phyloP scores from a whole-genome alignment of 1,140 invertebrate genomes.

The Latrodectus geometricus region DNA sequence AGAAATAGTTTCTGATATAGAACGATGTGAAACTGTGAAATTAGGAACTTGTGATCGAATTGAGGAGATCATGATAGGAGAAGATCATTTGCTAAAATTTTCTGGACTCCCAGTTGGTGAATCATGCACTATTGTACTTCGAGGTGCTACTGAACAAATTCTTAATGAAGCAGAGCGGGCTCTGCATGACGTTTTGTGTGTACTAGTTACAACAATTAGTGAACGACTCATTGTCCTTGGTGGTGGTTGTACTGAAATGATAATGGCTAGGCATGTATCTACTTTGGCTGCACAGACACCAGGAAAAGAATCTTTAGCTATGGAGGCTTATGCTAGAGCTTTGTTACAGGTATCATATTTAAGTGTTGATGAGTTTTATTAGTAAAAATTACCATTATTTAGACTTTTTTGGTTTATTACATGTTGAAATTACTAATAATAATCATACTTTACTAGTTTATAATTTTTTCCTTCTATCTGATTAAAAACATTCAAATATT shows the following conservation, averaged over 20 bases:
- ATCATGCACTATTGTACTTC: slow-evolving; percentile 96
- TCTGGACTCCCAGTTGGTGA: slow-evolving; percentile 94
- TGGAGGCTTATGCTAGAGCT: slow-evolving; percentile 95
- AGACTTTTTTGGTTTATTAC: background rate
- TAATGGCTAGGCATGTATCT: slow-evolving; percentile 94
- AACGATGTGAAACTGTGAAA: slow-evolving; percentile 90
- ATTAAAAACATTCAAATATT: too few relatives aligned
- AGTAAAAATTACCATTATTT: background rate
- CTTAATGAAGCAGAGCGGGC: slow-evolving; percentile 98
- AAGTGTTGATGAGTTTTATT: background rate
- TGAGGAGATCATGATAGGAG: slow-evolving; percentile 98
- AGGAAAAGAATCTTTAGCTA: slow-evolving; percentile 97
- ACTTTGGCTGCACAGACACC: slow-evolving; percentile 87
- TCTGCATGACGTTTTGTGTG: slow-evolving; percentile 97
- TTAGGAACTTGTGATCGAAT: slow-evolving; percentile 95
- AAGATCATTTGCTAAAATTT: slow-evolving; percentile 95
- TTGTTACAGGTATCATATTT: slow-evolving; percentile 71
- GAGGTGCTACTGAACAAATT: slow-evolving; percentile 99
- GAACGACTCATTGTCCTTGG: slow-evolving; percentile 92
- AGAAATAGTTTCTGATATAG: slow-evolving; percentile 99
- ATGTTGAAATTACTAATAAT: too few relatives aligned
- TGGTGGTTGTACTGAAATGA: slow-evolving; percentile 93
- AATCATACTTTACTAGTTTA: too few relatives aligned
- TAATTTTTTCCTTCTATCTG: too few relatives aligned
- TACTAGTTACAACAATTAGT: slow-evolving; percentile 93